Percentiles rank a stretch among this genome's conserved stretches.
These are phyloP conservation scores for Cheilosia grossa DNA, from an alignment of 2,888 invertebrate genomes.

Conservation along the genomic window DNA sequence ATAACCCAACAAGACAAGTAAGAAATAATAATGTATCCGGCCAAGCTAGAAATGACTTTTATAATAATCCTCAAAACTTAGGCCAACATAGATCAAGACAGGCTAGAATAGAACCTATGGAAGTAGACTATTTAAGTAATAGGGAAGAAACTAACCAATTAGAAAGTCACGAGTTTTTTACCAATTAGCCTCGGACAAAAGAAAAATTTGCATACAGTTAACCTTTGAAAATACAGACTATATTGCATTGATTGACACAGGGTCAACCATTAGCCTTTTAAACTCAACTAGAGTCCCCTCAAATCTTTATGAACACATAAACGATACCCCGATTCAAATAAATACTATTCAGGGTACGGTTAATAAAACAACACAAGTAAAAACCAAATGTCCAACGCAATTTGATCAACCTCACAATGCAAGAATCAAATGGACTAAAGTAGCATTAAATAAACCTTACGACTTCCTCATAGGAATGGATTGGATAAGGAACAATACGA, in stretches of 20 bases:
- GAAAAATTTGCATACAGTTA: no score
- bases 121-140: no score
- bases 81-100: no score
- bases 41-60: no score
- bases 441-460: constrained; percentile 60
- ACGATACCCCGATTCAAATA: constrained; percentile 32
- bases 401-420: constrained; percentile 62
- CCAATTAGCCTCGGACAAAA: no score
- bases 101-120: no score
- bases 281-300: constrained; percentile 16
- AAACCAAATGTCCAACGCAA: constrained; percentile 61
- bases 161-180: no score
- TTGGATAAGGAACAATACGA: constrained; percentile 44
- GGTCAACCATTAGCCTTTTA: constrained; percentile 19
- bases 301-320: constrained; percentile 33
- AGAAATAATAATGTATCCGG: no score
- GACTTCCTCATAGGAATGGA: constrained; percentile 63
- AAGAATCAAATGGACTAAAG: constrained; percentile 61
- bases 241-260: constrained; percentile 15
- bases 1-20: no score
- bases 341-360: constrained; percentile 55
- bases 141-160: no score
- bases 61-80: no score
- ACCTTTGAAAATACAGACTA: neutral
- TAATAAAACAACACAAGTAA: constrained; percentile 45